A percentile compares a stretch with the other conserved stretches of the same genome.
Evolutionary conservation across 2,797 vertebrate species (phyloP).

Genomic region (Spinus olivaceus): DNA sequence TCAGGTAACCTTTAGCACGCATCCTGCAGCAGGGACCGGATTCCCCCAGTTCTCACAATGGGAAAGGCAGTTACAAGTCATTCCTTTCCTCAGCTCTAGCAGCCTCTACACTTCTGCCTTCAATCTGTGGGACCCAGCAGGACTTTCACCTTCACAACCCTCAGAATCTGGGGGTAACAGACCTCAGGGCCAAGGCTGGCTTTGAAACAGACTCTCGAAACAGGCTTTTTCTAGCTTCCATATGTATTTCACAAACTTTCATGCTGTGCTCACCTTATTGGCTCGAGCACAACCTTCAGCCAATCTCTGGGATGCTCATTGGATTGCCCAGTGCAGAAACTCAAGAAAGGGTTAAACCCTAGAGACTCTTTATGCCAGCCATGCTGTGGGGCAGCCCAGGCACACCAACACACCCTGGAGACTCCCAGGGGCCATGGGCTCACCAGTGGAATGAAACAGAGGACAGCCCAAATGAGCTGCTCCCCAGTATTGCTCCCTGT

Average conservation of each 20-base stretch:
- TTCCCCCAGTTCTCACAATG: not conserved
- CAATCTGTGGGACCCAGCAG: constrained; percentile 76
- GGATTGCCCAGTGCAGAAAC: not conserved
- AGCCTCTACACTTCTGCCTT: not conserved
- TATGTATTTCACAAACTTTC: not conserved
- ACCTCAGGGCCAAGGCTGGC: not conserved
- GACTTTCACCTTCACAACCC: constrained; percentile 82
- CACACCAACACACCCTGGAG: not conserved
- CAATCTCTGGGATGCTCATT: not conserved
- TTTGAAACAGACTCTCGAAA: not conserved
- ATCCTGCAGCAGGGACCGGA: not conserved
- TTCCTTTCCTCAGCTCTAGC: not conserved
- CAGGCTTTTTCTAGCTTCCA: not conserved
- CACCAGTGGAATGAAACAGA: not conserved
- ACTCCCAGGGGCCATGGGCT: not conserved
- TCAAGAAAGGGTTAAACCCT: not conserved
- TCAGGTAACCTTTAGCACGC: not conserved
- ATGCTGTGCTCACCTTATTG: not conserved
- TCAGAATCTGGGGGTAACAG: constrained; percentile 2
- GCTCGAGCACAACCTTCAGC: not conserved
- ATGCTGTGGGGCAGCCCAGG: not conserved
- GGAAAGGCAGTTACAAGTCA: not conserved
- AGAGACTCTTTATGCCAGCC: not conserved
- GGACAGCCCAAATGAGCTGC: not conserved
- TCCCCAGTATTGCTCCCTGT: not conserved